Base-by-base conservation (phyloP, 2,113 vertebrate genomes). In the Eudyptes chrysolophus region DNA sequence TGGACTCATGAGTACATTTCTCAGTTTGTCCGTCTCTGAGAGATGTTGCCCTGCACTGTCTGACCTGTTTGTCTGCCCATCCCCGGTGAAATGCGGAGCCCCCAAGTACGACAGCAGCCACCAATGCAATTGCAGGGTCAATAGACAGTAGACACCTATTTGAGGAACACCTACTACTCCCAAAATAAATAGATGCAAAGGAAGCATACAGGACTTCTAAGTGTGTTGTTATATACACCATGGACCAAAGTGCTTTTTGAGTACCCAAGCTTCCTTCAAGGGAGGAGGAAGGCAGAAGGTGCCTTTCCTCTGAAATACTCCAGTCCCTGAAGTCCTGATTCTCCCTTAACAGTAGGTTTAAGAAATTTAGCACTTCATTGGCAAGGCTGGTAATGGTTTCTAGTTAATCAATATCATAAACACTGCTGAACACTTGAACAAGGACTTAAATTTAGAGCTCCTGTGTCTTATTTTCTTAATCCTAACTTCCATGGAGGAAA, bases 11-110 rank as follows among this genome's bases (percentile, higher is more conserved):
- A 46, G 69, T 9, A 20, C 38, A 7, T 16, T 24, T 30, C 32
- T 20, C 42, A 15, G 48, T 55, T 85, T 64, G 49, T 26, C 26
- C 18, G 1, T 16, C n/a, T 57, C 4, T 1, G 6, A 38, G 71
- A 6, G 13, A 6, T 0, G 5, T 5, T 18, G 51, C 15, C 11
- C 27, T 38, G 48, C 11, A 1, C 36, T 3, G 6, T 26, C 49
- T 10, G n/a, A 32, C 32, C 40, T 7, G 15, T 38, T 54, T 22
- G 9, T 40, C 36, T 29, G 55, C 16, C 46, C 55, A 24, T 2
- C 38, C 38, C 26, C 1, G 1, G 15, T 13, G 16, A 25, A 72
- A 44, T 38, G 11, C 2, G 5, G 42, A 36, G 48, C 52, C 51
- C 6, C 3, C 2, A 22, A 13, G 18, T 22, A 54, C 1, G 4